These are phyloP conservation scores for Drosophila navojoa DNA, from an alignment of 1,140 invertebrate species.

Conservation along the genomic window DNA sequence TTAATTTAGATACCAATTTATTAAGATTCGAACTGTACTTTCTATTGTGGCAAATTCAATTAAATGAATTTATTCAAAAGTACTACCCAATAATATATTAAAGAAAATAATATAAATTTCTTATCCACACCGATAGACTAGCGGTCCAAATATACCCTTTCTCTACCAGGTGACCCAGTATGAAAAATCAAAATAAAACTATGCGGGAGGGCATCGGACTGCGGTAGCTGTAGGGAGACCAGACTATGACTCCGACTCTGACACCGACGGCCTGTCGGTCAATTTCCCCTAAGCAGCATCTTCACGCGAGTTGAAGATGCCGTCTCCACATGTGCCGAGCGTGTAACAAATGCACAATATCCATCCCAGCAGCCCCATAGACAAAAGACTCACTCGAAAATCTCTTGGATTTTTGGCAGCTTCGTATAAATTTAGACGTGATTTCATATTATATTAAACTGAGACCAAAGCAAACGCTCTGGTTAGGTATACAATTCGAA, in stretches of 20 bases:
- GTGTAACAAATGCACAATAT: conserved; percentile 39
- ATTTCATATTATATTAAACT: conserved; percentile 30
- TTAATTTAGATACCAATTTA: too few relatives aligned
- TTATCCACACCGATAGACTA: too few relatives aligned
- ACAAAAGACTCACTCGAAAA: conserved; percentile 60
- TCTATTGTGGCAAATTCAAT: too few relatives aligned
- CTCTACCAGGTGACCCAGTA: background rate
- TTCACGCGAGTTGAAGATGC: conserved; percentile 45
- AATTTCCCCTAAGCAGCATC: conserved; percentile 54
- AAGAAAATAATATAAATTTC: too few relatives aligned
- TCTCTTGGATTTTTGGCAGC: conserved; percentile 40
- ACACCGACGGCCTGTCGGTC: conserved; percentile 41
- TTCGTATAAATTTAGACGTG: conserved; percentile 64
- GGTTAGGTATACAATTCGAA: conserved; percentile 6
- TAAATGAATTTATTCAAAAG: too few relatives aligned
- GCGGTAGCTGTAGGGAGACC: conserved; percentile 9
- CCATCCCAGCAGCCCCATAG: conserved; percentile 34
- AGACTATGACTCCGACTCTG: conserved; percentile 17
- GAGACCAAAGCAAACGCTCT: background rate
- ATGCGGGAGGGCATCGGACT: conserved; percentile 52
- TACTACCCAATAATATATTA: too few relatives aligned
- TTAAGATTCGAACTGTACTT: too few relatives aligned
- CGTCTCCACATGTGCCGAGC: conserved; percentile 30
- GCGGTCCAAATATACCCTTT: background rate
- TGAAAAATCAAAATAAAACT: conserved; percentile 8